Percentiles rank a stretch among this genome's conserved stretches.
These are phyloP conservation scores for Morelia viridis DNA, from an alignment of 2,797 vertebrate genomes.

Conservation along the genomic window DNA sequence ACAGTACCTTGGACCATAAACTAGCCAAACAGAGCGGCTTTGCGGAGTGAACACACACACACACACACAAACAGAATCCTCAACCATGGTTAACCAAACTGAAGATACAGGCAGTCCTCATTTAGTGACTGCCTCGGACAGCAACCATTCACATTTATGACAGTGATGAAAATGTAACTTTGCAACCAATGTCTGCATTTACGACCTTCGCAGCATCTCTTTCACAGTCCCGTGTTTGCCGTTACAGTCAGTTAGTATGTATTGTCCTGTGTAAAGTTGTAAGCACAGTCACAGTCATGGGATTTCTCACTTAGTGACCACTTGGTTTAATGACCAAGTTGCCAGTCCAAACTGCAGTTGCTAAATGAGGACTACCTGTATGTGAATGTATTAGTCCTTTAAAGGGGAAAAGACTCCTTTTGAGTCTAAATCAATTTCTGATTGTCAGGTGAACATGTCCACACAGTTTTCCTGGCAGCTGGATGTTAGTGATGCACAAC, in stretches of 20 bases:
- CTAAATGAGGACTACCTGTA: neutral
- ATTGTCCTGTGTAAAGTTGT: neutral
- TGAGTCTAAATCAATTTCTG: neutral
- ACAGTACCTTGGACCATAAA: neutral
- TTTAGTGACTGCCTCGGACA: neutral
- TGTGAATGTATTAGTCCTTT: neutral
- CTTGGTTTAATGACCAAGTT: neutral
- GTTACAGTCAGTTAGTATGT: neutral
- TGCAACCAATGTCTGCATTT: neutral
- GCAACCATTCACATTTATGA: neutral
- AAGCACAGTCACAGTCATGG: neutral
- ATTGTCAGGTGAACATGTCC: neutral
- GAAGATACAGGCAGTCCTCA: neutral
- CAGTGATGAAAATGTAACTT: neutral
- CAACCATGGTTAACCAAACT: neutral
- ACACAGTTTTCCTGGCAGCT: neutral
- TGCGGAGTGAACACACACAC: neutral
- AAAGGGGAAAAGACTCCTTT: neutral
- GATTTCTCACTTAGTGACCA: neutral
- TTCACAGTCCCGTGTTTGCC: neutral
- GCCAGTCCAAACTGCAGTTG: neutral
- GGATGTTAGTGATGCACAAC: neutral
- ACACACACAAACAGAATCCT: neutral
- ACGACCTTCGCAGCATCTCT: neutral
- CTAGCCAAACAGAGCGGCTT: neutral